A percentile compares a stretch with the other conserved stretches of the same genome.
These are phyloP conservation scores for Ictidomys tridecemlineatus DNA, from an alignment of 2,113 vertebrate species.

Conservation along the genomic window DNA sequence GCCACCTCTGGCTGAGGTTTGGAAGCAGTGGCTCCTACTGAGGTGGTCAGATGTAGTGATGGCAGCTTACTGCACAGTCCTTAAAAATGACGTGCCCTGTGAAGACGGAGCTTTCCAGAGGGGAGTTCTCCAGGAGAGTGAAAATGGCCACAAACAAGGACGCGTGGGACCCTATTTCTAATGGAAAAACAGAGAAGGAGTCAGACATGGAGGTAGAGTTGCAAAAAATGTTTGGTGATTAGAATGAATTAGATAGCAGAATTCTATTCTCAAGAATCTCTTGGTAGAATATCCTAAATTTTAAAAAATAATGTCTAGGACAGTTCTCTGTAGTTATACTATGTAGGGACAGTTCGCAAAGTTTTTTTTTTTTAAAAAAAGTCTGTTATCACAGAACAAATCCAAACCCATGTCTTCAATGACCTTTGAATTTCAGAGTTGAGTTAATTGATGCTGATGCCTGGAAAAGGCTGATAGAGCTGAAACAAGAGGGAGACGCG, in stretches of 20 bases:
- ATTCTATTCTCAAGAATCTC: constrained; percentile 27
- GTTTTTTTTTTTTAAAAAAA: neutral
- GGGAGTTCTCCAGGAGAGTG: neutral
- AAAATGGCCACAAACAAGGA: neutral
- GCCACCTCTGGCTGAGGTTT: neutral
- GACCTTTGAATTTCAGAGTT: constrained; percentile 23
- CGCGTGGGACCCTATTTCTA: neutral
- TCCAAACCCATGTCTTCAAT: neutral
- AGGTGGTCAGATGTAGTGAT: neutral
- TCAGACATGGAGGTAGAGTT: neutral
- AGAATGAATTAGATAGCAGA: neutral
- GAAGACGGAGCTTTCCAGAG: constrained; percentile 16
- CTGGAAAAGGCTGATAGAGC: constrained; percentile 4
- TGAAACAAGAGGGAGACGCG: neutral
- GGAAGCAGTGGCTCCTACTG: constrained; percentile 3
- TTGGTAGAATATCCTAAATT: neutral
- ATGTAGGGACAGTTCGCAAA: neutral
- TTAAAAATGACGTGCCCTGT: constrained; percentile 39
- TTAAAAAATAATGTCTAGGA: neutral
- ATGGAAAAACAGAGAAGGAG: neutral
- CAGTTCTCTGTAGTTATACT: neutral
- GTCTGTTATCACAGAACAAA: neutral
- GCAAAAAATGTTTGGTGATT: constrained; percentile 22
- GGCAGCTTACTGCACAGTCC: neutral
- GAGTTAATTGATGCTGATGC: neutral